phyloP scores from a whole-genome alignment of 2,888 invertebrate species.

The Drosophila yooni region DNA sequence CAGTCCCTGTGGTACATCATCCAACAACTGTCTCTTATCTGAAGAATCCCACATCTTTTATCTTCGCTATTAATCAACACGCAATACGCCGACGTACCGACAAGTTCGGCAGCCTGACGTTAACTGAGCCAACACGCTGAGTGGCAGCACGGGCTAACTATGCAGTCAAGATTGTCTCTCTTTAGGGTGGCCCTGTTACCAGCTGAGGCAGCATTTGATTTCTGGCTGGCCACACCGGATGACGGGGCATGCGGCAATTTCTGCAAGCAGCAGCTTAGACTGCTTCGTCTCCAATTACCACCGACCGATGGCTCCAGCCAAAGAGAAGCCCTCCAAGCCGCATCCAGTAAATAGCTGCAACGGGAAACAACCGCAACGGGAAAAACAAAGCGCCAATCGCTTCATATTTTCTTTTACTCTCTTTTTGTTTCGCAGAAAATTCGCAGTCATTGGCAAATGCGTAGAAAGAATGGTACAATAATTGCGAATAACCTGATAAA shows the following conservation, averaged over 20 bases:
- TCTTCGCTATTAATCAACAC: constrained; percentile 10
- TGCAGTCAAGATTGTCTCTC: constrained; percentile 25
- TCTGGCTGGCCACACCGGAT: constrained; percentile 32
- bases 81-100: constrained; percentile 37
- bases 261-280: constrained; percentile 27
- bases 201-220: constrained; percentile 42
- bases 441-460: constrained; percentile 30
- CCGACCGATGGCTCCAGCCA: constrained; percentile 30
- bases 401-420: constrained; percentile 32
- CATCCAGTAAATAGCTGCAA: constrained; percentile 44
- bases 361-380: constrained; percentile 46
- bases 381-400: constrained; percentile 41
- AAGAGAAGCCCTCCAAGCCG: constrained; percentile 72
- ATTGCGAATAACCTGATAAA: neutral
- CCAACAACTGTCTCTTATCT: constrained; percentile 41
- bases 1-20: constrained; percentile 41
- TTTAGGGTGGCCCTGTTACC: constrained; percentile 42
- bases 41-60: constrained; percentile 59
- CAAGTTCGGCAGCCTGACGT: constrained; percentile 58
- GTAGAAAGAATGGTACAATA: constrained; percentile 15
- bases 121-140: constrained; percentile 47
- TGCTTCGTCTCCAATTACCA: constrained; percentile 54
- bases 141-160: constrained; percentile 18
- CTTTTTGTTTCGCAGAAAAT: constrained; percentile 55
- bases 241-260: constrained; percentile 1